phyloP scores from a whole-genome alignment of 2,797 vertebrate genomes.

The Falco novaeseelandiae region DNA sequence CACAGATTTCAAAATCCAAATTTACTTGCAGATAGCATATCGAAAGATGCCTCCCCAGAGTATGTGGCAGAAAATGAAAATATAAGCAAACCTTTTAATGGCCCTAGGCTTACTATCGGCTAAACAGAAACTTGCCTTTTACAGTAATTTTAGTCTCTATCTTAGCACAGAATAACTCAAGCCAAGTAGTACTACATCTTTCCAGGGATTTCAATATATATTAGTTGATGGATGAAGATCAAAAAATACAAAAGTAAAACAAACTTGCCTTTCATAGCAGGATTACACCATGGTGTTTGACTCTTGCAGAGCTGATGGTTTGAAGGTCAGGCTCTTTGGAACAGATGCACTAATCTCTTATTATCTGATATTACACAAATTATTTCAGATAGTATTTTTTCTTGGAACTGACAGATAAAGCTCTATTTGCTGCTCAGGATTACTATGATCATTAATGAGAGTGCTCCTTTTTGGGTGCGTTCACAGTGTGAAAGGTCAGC shows the following conservation, averaged over 20 bases:
- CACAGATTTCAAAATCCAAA: not conserved
- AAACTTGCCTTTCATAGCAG: conserved; percentile 52
- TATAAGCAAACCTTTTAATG: not conserved
- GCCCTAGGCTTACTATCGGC: not conserved
- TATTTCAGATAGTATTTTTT: conserved; percentile 37
- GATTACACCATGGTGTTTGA: conserved; percentile 23
- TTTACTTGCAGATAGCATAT: not conserved
- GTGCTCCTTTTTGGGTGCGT: not conserved
- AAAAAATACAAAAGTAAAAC: conserved; percentile 27
- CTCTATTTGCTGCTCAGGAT: conserved; percentile 33
- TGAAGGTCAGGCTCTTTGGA: conserved; percentile 53
- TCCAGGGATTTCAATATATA: conserved; percentile 14
- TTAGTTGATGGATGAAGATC: not conserved
- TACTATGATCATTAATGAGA: conserved; percentile 49
- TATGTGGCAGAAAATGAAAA: not conserved
- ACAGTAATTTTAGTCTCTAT: not conserved
- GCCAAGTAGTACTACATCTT: not conserved
- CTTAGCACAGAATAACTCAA: not conserved
- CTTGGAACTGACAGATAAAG: conserved; percentile 17
- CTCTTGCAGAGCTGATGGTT: conserved; percentile 21
- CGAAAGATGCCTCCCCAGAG: not conserved
- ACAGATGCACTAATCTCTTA: conserved; percentile 61
- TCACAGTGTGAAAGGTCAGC: not conserved
- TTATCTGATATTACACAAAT: conserved; percentile 49
- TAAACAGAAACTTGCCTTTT: not conserved